Evolutionary conservation across 2,888 invertebrate genomes (phyloP), one percentile per base, ranked within the genome.

Genomic region (Drosophila nr. medialis): DNA sequence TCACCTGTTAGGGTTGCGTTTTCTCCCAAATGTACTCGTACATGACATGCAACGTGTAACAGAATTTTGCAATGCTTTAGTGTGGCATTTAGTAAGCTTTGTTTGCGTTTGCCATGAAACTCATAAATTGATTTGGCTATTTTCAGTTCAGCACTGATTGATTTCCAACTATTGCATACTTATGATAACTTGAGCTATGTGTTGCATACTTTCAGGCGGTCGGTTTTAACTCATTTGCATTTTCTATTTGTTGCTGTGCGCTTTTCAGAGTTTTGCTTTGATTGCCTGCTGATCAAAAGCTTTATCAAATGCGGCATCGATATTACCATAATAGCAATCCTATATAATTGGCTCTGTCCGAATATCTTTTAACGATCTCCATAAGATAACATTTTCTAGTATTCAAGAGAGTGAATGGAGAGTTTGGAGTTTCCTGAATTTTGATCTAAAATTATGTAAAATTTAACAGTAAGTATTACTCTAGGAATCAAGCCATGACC

Each of bases 141-240:
- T 8, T 48, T 54, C 15, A 30, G 18, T 48, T 48, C 8, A 18
- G 18, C 34, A 27, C 18, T 21, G 15, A 21, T 29, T 30, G n/a
- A 2, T 7, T 45, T 27, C 27, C 30, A 38, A 13, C 0, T 21
- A 29, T 56, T 51, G 70, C 70, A 70, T 70, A 70, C 54, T 55
- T 50, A 34, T 15, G 29, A 8, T 5, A 2, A 8, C 2, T 5
- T 21, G 1, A 15, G 11, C 2, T 7, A 15, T 49, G 0, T 5
- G 15, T 24, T 65, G 69, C 65, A 51, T 50, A 76, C 69, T 76
- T 72, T 49, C n/a, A 40, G 64, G 77, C 48, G 21, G 29, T 2
- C n/a, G 3, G 1, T 10, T 7, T 11, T 0, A 42, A 38, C 15
- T 50, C 1, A 21, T 36, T 60, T 27, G 34, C 34, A n/a, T 18